Evolutionary conservation across 2,888 invertebrate genomes (phyloP).

Genomic region (Pelosia muscerda): DNA sequence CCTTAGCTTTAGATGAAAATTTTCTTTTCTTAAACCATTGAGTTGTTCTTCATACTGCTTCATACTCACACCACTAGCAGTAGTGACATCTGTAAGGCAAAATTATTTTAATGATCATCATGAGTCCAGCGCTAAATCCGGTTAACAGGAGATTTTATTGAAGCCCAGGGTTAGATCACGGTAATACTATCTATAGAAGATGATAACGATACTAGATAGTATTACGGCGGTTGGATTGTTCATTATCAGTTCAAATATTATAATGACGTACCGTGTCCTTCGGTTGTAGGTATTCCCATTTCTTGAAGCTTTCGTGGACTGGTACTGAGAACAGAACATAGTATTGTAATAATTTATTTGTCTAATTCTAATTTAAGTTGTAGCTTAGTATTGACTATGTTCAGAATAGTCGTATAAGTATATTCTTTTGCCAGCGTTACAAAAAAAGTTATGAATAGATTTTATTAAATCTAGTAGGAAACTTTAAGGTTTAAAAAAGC

Average conservation of each 20-base stretch:
- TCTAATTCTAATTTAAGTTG: not conserved
- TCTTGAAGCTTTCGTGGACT: constrained; percentile 90
- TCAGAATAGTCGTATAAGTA: not conserved
- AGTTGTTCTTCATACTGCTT: constrained; percentile 97
- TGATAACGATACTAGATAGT: too few species aligned
- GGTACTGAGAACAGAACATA: constrained; percentile 83
- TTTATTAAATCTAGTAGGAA: too few species aligned
- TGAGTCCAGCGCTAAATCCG: not conserved
- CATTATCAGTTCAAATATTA: not conserved
- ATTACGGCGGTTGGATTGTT: too few species aligned
- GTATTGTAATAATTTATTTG: not conserved
- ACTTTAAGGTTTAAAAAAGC: too few species aligned
- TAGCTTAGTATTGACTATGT: not conserved
- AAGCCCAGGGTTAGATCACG: not conserved
- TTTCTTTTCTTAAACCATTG: constrained; percentile 94
- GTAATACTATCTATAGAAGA: too few species aligned
- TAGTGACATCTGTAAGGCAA: constrained; percentile 68
- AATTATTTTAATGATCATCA: not conserved
- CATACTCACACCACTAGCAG: constrained; percentile 90
- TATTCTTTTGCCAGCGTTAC: too few species aligned
- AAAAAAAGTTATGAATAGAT: too few species aligned
- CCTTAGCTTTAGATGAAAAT: constrained; percentile 96
- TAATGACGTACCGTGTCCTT: constrained; percentile 77
- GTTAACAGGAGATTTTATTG: not conserved
- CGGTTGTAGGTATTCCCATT: constrained; percentile 85